Conservation (phyloP, 1,140 invertebrate species). For the Aradophagus sp. region DNA sequence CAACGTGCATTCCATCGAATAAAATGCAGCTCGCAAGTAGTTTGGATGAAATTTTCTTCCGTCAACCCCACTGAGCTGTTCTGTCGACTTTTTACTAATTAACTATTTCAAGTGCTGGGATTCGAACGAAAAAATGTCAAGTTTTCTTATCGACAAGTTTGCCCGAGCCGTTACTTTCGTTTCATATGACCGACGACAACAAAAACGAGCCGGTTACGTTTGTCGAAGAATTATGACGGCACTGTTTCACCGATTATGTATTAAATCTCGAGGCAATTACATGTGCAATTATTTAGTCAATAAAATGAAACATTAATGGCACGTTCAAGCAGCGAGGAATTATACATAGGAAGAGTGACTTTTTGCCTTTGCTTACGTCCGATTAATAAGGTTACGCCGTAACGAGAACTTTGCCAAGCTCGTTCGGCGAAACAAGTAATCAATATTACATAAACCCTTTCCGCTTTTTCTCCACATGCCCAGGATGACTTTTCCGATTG, state of each 20-base stretch:
- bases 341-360: conserved; percentile 43
- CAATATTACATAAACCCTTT: conserved; percentile 53
- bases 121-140: conserved; percentile 26
- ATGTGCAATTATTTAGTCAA: conserved; percentile 54
- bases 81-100: conserved; percentile 20
- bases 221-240: conserved; percentile 42
- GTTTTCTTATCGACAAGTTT: conserved; percentile 33
- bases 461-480: conserved; percentile 36
- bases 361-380: conserved; percentile 50
- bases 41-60: too few species aligned
- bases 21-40: too few species aligned
- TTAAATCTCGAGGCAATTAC: conserved; percentile 47
- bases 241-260: conserved; percentile 46
- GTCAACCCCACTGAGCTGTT: too few species aligned
- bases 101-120: conserved; percentile 19
- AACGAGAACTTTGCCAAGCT: conserved; percentile 50
- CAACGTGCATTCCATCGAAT: too few species aligned
- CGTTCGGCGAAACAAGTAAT: conserved; percentile 33
- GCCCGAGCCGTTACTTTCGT: conserved; percentile 32
- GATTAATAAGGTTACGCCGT: conserved; percentile 53
- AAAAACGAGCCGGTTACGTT: conserved; percentile 40
- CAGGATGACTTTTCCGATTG: conserved; percentile 33
- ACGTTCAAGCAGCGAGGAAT: conserved; percentile 42
- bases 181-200: conserved; percentile 21
- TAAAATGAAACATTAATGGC: conserved; percentile 59